A percentile compares a stretch with the other conserved stretches of the same genome.
Evolutionary conservation across 1,140 invertebrate species (phyloP).

Genomic region (Chironomus striatipennis): DNA sequence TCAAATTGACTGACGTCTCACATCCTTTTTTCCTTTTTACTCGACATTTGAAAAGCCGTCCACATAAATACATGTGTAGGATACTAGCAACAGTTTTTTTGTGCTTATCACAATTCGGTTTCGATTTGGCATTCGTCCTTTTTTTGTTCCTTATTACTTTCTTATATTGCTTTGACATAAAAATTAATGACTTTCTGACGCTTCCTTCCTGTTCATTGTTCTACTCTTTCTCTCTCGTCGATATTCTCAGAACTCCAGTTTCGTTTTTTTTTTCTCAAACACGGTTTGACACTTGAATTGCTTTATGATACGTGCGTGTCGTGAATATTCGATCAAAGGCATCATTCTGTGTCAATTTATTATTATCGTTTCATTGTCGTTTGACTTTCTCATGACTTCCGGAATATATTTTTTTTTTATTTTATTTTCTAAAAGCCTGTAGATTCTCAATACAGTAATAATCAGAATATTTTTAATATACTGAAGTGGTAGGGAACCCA

Average conservation of each 20-base stretch:
- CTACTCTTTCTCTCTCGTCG: neutral
- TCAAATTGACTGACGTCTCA: too few relatives aligned
- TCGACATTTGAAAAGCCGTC: too few relatives aligned
- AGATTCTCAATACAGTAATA: neutral
- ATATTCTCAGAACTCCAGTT: neutral
- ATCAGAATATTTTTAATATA: neutral
- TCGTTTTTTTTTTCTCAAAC: neutral
- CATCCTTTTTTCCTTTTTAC: too few relatives aligned
- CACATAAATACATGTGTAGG: neutral
- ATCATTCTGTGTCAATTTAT: neutral
- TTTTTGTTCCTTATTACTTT: neutral
- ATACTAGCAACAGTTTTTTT: neutral
- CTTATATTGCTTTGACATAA: conserved; percentile 14
- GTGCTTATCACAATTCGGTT: neutral
- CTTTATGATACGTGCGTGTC: conserved; percentile 1
- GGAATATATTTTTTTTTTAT: neutral
- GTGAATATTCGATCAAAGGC: neutral
- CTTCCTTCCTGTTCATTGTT: conserved; percentile 16
- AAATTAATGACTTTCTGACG: conserved; percentile 21
- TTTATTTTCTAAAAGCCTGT: neutral
- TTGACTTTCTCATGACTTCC: neutral
- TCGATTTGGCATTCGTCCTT: neutral
- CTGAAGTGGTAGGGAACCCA: neutral
- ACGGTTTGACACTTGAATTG: conserved; percentile 12
- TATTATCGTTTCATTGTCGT: neutral